Percentiles rank a stretch among this genome's conserved stretches.
Evolutionary conservation across 2,797 vertebrate species (phyloP).

Genomic region (Eidolon dupreanum): DNA sequence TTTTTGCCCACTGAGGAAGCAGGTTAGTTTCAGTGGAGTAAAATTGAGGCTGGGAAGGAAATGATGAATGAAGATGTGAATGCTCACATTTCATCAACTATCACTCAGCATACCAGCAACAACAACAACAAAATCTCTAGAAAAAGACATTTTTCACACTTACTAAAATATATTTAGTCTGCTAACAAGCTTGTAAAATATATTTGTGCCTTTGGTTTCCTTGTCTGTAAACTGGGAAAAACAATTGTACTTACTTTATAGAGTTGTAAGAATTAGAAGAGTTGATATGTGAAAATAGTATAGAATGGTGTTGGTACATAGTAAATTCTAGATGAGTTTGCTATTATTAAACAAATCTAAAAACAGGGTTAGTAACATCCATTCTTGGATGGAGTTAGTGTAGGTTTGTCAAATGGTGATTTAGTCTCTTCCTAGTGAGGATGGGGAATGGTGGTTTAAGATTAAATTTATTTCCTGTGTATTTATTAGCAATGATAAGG

Average conservation of each 20-base stretch:
- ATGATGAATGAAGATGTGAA: background rate
- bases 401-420: conserved; percentile 31
- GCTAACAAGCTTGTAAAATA: background rate
- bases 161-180: background rate
- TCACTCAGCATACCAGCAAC: background rate
- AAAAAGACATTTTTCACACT: background rate
- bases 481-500: conserved; percentile 23
- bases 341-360: conserved; percentile 25
- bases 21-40: background rate
- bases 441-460: conserved; percentile 44
- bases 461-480: conserved; percentile 35
- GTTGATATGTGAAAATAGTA: background rate
- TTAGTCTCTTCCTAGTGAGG: conserved; percentile 22
- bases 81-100: background rate
- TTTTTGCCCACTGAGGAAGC: background rate
- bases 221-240: background rate
- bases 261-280: background rate
- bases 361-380: background rate
- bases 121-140: background rate
- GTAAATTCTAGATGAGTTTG: background rate
- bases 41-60: background rate
- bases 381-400: background rate
- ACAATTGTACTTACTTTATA: background rate
- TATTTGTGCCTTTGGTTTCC: background rate
- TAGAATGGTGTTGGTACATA: background rate